Percentiles rank a stretch among this genome's conserved stretches.
Conservation (phyloP, 2,797 vertebrate species). For the Myiotriccus ornatus region DNA sequence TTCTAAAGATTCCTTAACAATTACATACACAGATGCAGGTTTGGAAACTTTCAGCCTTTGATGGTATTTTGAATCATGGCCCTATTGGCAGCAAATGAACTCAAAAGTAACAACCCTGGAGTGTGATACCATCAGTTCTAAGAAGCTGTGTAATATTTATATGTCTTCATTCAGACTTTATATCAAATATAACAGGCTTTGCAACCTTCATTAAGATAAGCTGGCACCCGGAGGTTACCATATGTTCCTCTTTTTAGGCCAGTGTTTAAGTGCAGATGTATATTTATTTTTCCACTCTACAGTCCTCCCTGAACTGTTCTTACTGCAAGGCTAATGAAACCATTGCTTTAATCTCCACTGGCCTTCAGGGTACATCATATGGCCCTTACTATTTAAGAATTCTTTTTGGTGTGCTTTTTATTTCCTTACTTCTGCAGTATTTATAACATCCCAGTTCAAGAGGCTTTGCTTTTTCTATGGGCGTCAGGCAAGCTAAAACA, state of each 20-base stretch:
- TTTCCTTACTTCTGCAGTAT: slow-evolving; percentile 43
- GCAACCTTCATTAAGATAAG: slow-evolving; percentile 73
- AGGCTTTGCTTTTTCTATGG: background rate
- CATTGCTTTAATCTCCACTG: slow-evolving; percentile 40
- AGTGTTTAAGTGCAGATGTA: slow-evolving; percentile 60
- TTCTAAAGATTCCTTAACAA: slow-evolving; percentile 63
- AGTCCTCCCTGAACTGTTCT: slow-evolving; percentile 56
- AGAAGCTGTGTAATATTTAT: slow-evolving; percentile 69
- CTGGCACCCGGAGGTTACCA: slow-evolving; percentile 70
- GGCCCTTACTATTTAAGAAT: slow-evolving; percentile 51
- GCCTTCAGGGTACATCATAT: slow-evolving; percentile 55
- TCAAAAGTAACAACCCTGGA: slow-evolving; percentile 42
- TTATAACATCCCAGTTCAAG: slow-evolving; percentile 9
- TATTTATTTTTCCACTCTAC: slow-evolving; percentile 73
- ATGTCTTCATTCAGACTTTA: slow-evolving; percentile 66
- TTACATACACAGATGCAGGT: slow-evolving; percentile 65
- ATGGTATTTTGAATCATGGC: slow-evolving; percentile 54
- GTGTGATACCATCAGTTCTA: slow-evolving; percentile 59
- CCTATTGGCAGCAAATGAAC: slow-evolving; percentile 43
- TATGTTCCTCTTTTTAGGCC: slow-evolving; percentile 65
- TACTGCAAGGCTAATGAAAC: slow-evolving; percentile 61
- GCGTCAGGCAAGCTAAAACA: background rate
- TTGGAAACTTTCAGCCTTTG: slow-evolving; percentile 63
- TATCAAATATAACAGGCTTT: slow-evolving; percentile 65
- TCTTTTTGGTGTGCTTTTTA: slow-evolving; percentile 27